Percentiles rank a stretch among this genome's conserved stretches.
phyloP scores from a whole-genome alignment of 2,888 invertebrate species.

The Diachrysia chrysitis region DNA sequence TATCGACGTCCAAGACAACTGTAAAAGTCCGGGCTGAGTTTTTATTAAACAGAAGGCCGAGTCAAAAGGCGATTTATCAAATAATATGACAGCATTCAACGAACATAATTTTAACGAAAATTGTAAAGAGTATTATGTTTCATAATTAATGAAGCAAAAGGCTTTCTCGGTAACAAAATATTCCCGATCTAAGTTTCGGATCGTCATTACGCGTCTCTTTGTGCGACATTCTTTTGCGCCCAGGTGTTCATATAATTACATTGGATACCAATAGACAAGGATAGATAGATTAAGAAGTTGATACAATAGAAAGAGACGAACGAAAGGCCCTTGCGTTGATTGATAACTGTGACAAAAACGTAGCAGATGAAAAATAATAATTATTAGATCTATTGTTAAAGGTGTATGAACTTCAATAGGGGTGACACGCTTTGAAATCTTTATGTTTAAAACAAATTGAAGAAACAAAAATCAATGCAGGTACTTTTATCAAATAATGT shows the following conservation, averaged over 20 bases:
- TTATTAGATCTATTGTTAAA: constrained; percentile 88
- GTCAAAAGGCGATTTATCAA: constrained; percentile 80
- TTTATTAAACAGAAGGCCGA: constrained; percentile 74
- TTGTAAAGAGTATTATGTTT: constrained; percentile 87
- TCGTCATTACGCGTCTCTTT: constrained; percentile 88
- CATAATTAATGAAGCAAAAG: constrained; percentile 89
- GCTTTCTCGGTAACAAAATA: constrained; percentile 88
- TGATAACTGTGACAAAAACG: constrained; percentile 90
- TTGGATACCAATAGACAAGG: constrained; percentile 76
- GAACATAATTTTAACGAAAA: constrained; percentile 85
- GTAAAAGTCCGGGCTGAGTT: constrained; percentile 29
- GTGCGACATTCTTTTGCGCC: constrained; percentile 89
- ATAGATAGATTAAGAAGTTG: constrained; percentile 64
- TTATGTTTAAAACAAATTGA: constrained; percentile 24
- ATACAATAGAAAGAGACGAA: constrained; percentile 68
- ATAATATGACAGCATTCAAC: constrained; percentile 83
- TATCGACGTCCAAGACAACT: constrained; percentile 21
- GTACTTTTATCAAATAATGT: background rate
- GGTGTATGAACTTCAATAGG: constrained; percentile 83
- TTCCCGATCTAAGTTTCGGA: constrained; percentile 87
- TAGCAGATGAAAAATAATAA: constrained; percentile 89
- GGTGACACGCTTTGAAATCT: constrained; percentile 67
- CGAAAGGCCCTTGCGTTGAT: constrained; percentile 84
- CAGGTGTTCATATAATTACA: constrained; percentile 89
- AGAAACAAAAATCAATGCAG: background rate